A percentile compares a stretch with the other conserved stretches of the same genome.
Conservation (phyloP, 2,888 invertebrate genomes). For the Meandrusa payeni region DNA sequence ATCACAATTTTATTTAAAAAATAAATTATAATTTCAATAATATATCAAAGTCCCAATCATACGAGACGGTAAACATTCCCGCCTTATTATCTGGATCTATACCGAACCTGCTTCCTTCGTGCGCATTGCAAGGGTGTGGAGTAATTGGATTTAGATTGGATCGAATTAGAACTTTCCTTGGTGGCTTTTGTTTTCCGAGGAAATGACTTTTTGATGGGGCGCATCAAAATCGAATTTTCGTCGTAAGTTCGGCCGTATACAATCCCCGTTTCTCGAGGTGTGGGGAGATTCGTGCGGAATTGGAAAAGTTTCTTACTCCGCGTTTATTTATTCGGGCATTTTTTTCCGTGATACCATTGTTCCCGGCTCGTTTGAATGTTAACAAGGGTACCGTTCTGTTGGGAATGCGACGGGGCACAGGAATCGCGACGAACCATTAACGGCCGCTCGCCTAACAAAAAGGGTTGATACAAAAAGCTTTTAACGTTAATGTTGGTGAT, state of each 20-base stretch:
- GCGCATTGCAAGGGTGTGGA: constrained; percentile 50
- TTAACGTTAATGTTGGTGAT: constrained; percentile 49
- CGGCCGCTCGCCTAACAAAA: constrained; percentile 41
- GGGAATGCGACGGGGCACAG: constrained; percentile 37
- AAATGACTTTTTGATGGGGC: constrained; percentile 73
- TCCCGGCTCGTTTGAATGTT: constrained; percentile 20
- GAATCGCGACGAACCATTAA: constrained; percentile 45
- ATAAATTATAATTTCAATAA: too few species aligned
- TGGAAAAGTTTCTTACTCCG: constrained; percentile 29
- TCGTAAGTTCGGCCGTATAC: constrained; percentile 29
- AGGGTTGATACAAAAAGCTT: constrained; percentile 44
- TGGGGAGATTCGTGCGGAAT: constrained; percentile 25
- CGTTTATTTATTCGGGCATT: constrained; percentile 9
- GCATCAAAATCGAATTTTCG: constrained; percentile 68
- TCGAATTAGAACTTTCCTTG: constrained; percentile 70
- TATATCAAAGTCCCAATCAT: too few species aligned
- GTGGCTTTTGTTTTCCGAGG: constrained; percentile 62
- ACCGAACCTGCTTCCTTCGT: constrained; percentile 47
- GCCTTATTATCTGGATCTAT: constrained; percentile 36
- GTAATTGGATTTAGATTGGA: constrained; percentile 78
- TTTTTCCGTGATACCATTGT: constrained; percentile 12
- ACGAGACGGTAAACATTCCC: constrained; percentile 11
- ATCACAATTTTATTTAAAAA: too few species aligned
- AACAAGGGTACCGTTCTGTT: constrained; percentile 30
- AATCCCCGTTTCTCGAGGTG: constrained; percentile 28